Evolutionary conservation across 37 sponge, comb jelly and placozoan genomes (phyloP).

Genomic region (Bolinopsis microptera): DNA sequence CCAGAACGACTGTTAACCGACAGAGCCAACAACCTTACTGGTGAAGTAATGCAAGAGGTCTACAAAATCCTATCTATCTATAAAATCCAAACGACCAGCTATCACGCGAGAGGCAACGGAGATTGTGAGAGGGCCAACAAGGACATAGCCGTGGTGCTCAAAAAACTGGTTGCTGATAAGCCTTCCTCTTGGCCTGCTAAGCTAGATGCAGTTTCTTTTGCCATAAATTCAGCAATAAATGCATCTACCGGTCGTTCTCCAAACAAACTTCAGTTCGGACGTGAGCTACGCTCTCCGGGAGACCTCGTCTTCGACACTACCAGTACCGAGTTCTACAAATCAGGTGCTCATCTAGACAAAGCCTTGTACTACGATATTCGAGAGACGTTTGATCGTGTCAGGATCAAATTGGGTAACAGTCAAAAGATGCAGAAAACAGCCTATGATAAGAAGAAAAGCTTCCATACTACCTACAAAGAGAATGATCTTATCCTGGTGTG

Average conservation of each 20-base stretch:
- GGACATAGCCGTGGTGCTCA: background rate
- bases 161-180: background rate
- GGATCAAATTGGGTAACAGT: background rate
- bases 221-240: background rate
- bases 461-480: slow-evolving; percentile 46
- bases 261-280: background rate
- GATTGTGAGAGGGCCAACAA: slow-evolving; percentile 6
- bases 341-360: background rate
- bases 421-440: background rate
- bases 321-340: background rate
- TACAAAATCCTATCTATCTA: background rate
- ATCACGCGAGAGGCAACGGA: slow-evolving; percentile 31
- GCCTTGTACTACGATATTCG: background rate
- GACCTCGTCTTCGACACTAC: slow-evolving; percentile 4
- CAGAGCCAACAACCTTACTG: background rate
- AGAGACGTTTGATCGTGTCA: background rate
- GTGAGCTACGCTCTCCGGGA: background rate
- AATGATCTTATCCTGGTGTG: slow-evolving; percentile 32
- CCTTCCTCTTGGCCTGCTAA: background rate
- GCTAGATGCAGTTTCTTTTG: background rate
- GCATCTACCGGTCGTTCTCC: background rate
- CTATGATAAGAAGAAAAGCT: slow-evolving; percentile 7
- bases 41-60: background rate
- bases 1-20: slow-evolving; percentile 35
- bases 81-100: background rate